These are phyloP conservation scores for Pterostichus madidus DNA, from an alignment of 2,888 invertebrate species.

Conservation along the genomic window DNA sequence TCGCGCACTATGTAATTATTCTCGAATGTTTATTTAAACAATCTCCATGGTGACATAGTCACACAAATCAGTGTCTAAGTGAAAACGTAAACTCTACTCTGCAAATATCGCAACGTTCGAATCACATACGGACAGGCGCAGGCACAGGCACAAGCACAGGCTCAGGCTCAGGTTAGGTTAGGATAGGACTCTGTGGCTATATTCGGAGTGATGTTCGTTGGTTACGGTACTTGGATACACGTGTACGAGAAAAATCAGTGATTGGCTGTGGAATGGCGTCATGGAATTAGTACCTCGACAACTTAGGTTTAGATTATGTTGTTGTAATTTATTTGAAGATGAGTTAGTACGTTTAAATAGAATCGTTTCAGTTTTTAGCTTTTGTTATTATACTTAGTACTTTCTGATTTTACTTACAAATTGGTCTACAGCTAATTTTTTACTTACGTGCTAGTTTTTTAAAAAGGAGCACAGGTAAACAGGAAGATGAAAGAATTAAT, in stretches of 20 bases:
- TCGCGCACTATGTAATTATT: slow-evolving; percentile 55
- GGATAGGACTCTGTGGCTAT: slow-evolving; percentile 2
- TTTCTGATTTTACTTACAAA: neutral
- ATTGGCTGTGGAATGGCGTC: slow-evolving; percentile 33
- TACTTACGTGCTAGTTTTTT: too few relatives aligned
- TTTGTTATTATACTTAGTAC: slow-evolving; percentile 3
- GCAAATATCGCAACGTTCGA: slow-evolving; percentile 47
- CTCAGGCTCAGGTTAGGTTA: neutral
- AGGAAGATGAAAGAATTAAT: too few relatives aligned
- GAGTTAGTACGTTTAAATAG: neutral
- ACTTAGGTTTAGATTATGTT: slow-evolving; percentile 2
- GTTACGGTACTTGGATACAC: slow-evolving; percentile 26
- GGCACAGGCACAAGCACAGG: neutral
- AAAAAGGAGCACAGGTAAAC: too few relatives aligned
- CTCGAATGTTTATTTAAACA: slow-evolving; percentile 65
- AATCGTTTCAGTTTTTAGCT: slow-evolving; percentile 1
- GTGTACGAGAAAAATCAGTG: slow-evolving; percentile 20
- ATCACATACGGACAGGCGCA: slow-evolving; percentile 33
- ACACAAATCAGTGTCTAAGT: slow-evolving; percentile 67
- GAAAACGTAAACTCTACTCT: slow-evolving; percentile 50
- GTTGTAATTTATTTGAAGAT: slow-evolving; percentile 31
- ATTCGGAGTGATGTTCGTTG: neutral
- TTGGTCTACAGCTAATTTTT: too few relatives aligned
- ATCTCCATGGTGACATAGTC: slow-evolving; percentile 65
- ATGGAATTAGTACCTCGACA: slow-evolving; percentile 26